Evolutionary conservation across 2,797 vertebrate species (phyloP), one percentile per base, ranked within the genome.

Genomic region (Schizopygopsis pylzovi): DNA sequence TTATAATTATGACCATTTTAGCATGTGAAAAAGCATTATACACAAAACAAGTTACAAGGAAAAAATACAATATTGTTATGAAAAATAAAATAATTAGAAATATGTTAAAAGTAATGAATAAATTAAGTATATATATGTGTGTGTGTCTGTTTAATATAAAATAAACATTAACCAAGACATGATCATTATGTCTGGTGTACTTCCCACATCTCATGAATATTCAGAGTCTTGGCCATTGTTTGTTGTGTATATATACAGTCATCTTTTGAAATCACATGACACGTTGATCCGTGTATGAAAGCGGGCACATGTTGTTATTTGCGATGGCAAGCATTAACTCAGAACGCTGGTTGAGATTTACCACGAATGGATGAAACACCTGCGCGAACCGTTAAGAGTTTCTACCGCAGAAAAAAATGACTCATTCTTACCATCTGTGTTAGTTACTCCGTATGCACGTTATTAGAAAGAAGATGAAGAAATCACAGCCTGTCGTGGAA

Each of bases 401-500:
- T 61, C 52, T 13, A 4, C 3, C 4, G 22, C n/a, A 7, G 13
- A 16, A 54, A 43, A 65, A 28, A 68, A 39, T 70, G 22, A 81
- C 47, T 81, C 47, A 81, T n/a, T 56, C 79, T 41, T 28, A 25
- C 13, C 79, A 41, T 33, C 79, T 70, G 67, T 56, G 33, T 56
- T 56, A 25, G 13, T 28, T 56, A 22, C 49, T 59, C 81, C 54
- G 59, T 70, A 45, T 72, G 33, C 47, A 41, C 2, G 6, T 37
- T 15, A 18, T 37, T 37, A 67, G 28, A 37, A 33, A 52, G 2
- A 13, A 22, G 47, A 63, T 4, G 41, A 63, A 73, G 71, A 63
- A 63, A 73, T 61, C 68, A 45, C 49, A 59, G 28, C 28, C 63
- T 67, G 28, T 37, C 15, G 15, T 37, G 28, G 28, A 67, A 67